Evolutionary conservation across 1,140 invertebrate genomes (phyloP).

Genomic region (Platyura marginata): DNA sequence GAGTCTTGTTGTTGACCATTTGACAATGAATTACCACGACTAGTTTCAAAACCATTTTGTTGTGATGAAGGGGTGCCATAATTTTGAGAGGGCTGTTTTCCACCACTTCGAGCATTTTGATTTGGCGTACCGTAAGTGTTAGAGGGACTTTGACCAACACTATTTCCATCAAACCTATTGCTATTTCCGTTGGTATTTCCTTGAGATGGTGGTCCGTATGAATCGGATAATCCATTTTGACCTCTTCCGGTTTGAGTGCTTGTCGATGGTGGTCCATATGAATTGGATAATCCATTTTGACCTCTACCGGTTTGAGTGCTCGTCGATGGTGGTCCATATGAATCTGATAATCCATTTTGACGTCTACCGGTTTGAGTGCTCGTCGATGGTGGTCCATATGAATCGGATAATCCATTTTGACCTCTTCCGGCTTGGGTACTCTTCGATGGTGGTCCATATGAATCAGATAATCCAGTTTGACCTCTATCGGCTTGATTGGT

Average conservation of each 20-base stretch:
- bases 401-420: not conserved
- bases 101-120: constrained; percentile 7
- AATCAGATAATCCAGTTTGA: not conserved
- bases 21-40: too few relatives aligned
- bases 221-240: not conserved
- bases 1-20: too few relatives aligned
- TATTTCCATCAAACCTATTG: constrained; percentile 4
- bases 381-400: not conserved
- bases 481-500: not conserved
- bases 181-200: constrained; percentile 4
- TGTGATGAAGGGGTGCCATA: too few relatives aligned
- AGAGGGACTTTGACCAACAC: constrained; percentile 9
- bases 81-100: too few relatives aligned
- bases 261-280: not conserved
- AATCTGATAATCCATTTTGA: not conserved
- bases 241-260: not conserved
- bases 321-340: not conserved
- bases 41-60: too few relatives aligned
- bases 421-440: not conserved
- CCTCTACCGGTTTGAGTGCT: not conserved
- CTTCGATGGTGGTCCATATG: not conserved
- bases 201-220: constrained; percentile 5
- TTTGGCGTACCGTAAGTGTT: constrained; percentile 7
- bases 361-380: not conserved
- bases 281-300: not conserved